These are phyloP conservation scores for Euura lappo DNA, from an alignment of 1,140 invertebrate genomes.

Conservation along the genomic window DNA sequence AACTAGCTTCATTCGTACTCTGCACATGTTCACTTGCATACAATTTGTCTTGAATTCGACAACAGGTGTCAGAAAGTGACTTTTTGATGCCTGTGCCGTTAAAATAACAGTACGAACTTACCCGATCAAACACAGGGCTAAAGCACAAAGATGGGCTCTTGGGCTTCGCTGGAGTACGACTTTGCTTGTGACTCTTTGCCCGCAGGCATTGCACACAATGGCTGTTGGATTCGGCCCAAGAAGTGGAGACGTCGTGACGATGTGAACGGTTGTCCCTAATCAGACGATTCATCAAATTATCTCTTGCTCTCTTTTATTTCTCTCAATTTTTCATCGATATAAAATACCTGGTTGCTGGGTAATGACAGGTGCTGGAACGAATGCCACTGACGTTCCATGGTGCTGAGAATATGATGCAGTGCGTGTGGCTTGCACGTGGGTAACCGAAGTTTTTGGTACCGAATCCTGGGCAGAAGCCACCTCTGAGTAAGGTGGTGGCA, in stretches of 20 bases:
- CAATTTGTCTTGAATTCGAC: too few relatives aligned
- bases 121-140: background rate
- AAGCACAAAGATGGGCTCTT: background rate
- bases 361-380: background rate
- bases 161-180: background rate
- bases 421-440: background rate
- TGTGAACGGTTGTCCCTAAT: background rate
- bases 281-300: background rate
- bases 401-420: background rate
- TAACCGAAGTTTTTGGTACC: background rate
- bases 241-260: background rate
- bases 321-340: background rate
- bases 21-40: too few relatives aligned
- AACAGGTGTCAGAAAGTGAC: too few relatives aligned
- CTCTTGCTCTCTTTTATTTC: background rate
- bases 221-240: background rate
- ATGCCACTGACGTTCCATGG: background rate
- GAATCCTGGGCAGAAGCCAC: background rate
- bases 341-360: constrained; percentile 1
- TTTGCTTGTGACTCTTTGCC: background rate
- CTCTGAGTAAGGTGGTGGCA: background rate
- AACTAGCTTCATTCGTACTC: too few relatives aligned
- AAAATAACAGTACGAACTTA: background rate
- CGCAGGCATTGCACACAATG: background rate
- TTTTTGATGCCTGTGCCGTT: too few relatives aligned